Base-by-base conservation (phyloP, 2,888 invertebrate genomes). In the Seladonia tumulorum region DNA sequence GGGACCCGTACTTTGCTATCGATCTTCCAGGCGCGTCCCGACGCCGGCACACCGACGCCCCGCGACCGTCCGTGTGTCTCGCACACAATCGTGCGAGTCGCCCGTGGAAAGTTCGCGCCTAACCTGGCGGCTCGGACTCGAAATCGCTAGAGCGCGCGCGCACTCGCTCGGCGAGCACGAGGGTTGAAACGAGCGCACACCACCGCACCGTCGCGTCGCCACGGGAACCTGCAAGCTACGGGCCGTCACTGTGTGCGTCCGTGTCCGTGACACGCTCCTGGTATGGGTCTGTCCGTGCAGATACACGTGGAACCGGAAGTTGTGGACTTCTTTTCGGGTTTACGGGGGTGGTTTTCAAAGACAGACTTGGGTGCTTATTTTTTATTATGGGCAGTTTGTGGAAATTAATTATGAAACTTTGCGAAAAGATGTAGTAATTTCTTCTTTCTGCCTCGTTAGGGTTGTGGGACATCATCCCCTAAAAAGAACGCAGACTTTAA, bases 11-110 rank as follows among this genome's bases (percentile, higher is more conserved):
- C 92, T 92, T 89, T 72, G 89, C 92, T 94, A 94, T 94, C 94
- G 94, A 94, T 94, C 94, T 93, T 89, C 86, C 90, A 89, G 91
- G 92, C 90, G 92, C 90, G 91, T 92, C 91, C 91, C 90, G 87
- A 91, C 90, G 49, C 78, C 63, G 39, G n/a, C 80, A 77, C 81
- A 86, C 82, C 47, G 63, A 78, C 79, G 66, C 79, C 66, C 10
- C 25, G 0, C n/a, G 1, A 4, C 29, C 29, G 74, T 78, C 66
- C 63, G 85, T 87, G 79, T 12, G 68, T n/a, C 70, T 63, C 82
- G n/a, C 5, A 60, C 81, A 87, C 91, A 81, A 57, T 83, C 86
- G 79, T 82, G 82, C 87, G 76, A 86, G 86, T 88, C 29, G 39
- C 85, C 66, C 72, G 76, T 73, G 49, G 73, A 66, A 81, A 85